These are phyloP conservation scores for Pemphigus obesinymphae DNA, from an alignment of 1,140 invertebrate species.

Conservation along the genomic window DNA sequence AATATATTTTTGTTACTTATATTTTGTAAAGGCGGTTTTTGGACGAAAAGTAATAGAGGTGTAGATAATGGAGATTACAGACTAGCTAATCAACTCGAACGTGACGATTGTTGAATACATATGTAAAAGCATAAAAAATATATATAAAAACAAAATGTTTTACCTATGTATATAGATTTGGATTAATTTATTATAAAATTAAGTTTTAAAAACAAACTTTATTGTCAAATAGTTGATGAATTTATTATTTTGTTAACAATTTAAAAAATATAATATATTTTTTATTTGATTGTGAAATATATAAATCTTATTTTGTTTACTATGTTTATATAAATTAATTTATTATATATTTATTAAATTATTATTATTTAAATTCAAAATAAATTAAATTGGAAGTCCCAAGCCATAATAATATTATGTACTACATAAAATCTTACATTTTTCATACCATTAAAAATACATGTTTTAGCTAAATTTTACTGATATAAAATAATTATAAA, in stretches of 20 bases:
- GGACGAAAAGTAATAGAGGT: neutral
- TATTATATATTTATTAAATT: no score
- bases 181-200: neutral
- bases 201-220: neutral
- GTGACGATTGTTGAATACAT: neutral
- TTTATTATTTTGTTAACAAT: neutral
- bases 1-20: conserved; percentile 28
- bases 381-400: neutral
- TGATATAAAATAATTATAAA: no score
- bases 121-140: neutral
- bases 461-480: no score
- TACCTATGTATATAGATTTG: neutral
- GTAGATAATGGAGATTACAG: neutral
- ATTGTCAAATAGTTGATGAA: neutral
- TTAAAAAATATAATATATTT: neutral
- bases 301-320: neutral
- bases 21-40: conserved; percentile 13
- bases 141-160: no score
- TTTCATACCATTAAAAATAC: no score
- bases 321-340: neutral
- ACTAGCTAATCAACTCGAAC: conserved; percentile 19
- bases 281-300: neutral
- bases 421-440: neutral
- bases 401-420: neutral
- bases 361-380: neutral